phyloP scores from a whole-genome alignment of 1,140 invertebrate genomes.

The Wiebesia pumilae region DNA sequence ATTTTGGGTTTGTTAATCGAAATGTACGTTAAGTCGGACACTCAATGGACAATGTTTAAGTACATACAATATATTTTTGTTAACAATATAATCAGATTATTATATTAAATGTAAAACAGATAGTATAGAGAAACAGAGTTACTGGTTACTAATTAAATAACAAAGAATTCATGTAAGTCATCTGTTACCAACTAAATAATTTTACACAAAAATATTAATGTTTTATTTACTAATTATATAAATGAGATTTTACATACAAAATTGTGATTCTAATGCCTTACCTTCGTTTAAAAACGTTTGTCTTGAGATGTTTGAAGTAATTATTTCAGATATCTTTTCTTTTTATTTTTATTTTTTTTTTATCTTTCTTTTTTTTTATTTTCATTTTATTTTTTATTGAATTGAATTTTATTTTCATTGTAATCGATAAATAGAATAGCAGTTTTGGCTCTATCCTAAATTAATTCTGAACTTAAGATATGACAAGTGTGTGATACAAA shows the following conservation, averaged over 20 bases:
- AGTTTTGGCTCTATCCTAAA: neutral
- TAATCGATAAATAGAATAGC: neutral
- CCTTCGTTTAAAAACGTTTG: slow-evolving; percentile 45
- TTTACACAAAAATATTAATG: slow-evolving; percentile 47
- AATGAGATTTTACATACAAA: slow-evolving; percentile 22
- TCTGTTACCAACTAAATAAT: slow-evolving; percentile 54
- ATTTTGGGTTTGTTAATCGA: slow-evolving; percentile 71
- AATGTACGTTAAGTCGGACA: slow-evolving; percentile 43
- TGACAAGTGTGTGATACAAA: neutral
- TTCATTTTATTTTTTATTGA: no score
- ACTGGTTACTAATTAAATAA: neutral
- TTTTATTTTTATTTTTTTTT: no score
- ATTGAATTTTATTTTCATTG: neutral
- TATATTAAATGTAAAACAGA: slow-evolving; percentile 2
- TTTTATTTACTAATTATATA: slow-evolving; percentile 39
- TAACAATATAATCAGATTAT: neutral
- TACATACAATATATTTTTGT: neutral
- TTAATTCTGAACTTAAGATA: neutral
- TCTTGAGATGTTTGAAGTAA: slow-evolving; percentile 18
- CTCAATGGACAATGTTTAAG: neutral
- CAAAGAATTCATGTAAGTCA: slow-evolving; percentile 50
- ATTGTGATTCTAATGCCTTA: slow-evolving; percentile 33
- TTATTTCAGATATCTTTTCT: slow-evolving; percentile 3
- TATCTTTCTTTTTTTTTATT: no score
- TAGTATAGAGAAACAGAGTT: slow-evolving; percentile 25